Evolutionary conservation across 2,113 vertebrate species (phyloP).

Genomic region (Aptenodytes patagonicus): DNA sequence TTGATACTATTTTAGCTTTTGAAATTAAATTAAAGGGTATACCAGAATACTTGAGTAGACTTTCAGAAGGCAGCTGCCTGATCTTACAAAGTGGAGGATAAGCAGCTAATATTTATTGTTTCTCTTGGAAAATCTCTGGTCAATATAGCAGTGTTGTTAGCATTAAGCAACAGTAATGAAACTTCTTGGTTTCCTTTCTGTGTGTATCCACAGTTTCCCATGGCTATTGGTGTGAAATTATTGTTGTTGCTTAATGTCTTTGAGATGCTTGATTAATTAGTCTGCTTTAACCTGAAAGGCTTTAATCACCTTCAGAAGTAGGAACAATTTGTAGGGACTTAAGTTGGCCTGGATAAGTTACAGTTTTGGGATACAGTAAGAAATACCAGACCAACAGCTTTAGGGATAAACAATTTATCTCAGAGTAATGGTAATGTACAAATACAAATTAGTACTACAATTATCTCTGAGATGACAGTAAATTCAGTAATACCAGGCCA

Average conservation of each 20-base stretch:
- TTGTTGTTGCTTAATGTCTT: neutral
- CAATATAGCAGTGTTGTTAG: neutral
- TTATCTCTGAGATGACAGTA: neutral
- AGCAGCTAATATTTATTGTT: neutral
- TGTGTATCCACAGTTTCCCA: neutral
- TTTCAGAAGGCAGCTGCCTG: neutral
- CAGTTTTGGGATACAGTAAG: neutral
- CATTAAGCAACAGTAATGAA: neutral
- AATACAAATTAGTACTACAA: neutral
- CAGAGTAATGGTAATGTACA: neutral
- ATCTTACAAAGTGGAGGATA: neutral
- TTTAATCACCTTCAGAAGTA: neutral
- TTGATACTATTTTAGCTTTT: neutral
- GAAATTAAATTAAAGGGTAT: neutral
- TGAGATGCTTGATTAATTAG: neutral
- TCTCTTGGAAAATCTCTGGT: neutral
- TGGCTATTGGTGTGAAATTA: neutral
- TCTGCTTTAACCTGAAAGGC: neutral
- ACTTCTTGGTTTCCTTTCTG: neutral
- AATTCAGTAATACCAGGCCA: neutral
- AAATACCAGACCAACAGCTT: neutral
- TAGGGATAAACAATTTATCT: neutral
- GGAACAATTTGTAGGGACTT: neutral
- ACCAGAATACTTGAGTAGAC: neutral
- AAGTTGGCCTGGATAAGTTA: neutral